Percentiles rank a stretch among this genome's conserved stretches.
phyloP scores from a whole-genome alignment of 2,113 vertebrate species.

The Hemibagrus wyckioides region DNA sequence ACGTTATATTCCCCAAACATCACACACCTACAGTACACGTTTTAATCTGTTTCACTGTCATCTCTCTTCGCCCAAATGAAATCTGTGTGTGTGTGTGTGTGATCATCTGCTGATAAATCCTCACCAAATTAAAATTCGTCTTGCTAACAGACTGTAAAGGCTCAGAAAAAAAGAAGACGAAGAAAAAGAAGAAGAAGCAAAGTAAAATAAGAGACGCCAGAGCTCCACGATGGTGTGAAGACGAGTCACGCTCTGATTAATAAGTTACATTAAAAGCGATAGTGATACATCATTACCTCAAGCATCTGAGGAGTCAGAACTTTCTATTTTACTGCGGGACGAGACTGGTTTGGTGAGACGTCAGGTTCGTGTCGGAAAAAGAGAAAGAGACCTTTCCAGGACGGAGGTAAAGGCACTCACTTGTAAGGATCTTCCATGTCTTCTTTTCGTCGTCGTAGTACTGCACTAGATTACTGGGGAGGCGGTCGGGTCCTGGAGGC shows the following conservation, averaged over 20 bases:
- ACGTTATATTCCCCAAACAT: background rate
- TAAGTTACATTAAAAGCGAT: slow-evolving; percentile 99
- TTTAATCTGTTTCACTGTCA: background rate
- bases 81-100: background rate
- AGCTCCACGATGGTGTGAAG: slow-evolving; percentile 90
- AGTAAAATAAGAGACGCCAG: slow-evolving; percentile 84
- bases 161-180: background rate
- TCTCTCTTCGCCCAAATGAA: background rate
- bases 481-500: slow-evolving; percentile 97
- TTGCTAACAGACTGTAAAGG: slow-evolving; percentile 90
- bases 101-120: slow-evolving; percentile 78
- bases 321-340: slow-evolving; percentile 66
- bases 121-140: slow-evolving; percentile 94
- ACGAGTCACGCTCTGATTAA: slow-evolving; percentile 97
- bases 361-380: slow-evolving; percentile 62
- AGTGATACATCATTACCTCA: slow-evolving; percentile 98
- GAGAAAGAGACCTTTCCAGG: slow-evolving; percentile 48
- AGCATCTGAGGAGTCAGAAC: slow-evolving; percentile 77
- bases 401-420: slow-evolving; percentile 76
- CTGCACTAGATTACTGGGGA: slow-evolving; percentile 99
- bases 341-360: slow-evolving; percentile 65
- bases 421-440: slow-evolving; percentile 99
- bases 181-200: background rate
- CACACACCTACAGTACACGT: background rate
- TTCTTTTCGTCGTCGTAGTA: slow-evolving; percentile 99